Evolutionary conservation across 2,888 invertebrate genomes (phyloP), one percentile per base, ranked within the genome.

Genomic region (Tetheella fluctuosa): DNA sequence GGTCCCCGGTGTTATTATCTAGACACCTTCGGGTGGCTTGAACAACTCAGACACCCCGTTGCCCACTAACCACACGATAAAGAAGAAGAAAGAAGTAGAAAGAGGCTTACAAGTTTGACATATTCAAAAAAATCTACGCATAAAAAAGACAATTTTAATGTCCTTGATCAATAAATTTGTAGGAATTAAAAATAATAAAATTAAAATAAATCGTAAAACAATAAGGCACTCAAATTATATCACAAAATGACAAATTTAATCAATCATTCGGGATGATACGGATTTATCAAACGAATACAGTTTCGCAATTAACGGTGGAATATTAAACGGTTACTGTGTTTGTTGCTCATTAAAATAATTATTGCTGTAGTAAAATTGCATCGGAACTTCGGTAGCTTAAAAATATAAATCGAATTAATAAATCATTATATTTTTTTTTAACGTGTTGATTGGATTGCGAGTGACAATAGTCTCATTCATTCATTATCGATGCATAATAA

Each of bases 231-330:
- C 17, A 20, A 48, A 48, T 42, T 15, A 10, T 48, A 7, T 48
- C 20, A 10, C 20, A 10, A 48, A 10, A 48, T 20, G 20, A 48
- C 17, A 42, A 10, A 42, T n/a, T 20, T 1, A 48, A 48, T 42
- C 42, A 48, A n/a, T 48, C 48, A 48, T 48, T 48, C 10, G 48
- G 20, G 1, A 48, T 48, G 17, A 10, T 48, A 20, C 48, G 20
- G 68, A 67, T 70, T 76, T 71, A 68, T 65, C 30, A 67, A 69
- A 75, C 78, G 69, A 73, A 77, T 72, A 59, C 64, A 63, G 58
- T 55, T 67, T 68, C 64, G 67, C 67, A 69, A 72, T 64, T 69
- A 63, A 59, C 58, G 61, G 37, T 23, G 34, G 42, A 42, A 42
- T 48, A 39, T 23, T 28, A 42, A 23, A 56, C n/a, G n/a, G 23